Evolutionary conservation across 2,797 vertebrate species (phyloP).

Genomic region (Coendou prehensilis): DNA sequence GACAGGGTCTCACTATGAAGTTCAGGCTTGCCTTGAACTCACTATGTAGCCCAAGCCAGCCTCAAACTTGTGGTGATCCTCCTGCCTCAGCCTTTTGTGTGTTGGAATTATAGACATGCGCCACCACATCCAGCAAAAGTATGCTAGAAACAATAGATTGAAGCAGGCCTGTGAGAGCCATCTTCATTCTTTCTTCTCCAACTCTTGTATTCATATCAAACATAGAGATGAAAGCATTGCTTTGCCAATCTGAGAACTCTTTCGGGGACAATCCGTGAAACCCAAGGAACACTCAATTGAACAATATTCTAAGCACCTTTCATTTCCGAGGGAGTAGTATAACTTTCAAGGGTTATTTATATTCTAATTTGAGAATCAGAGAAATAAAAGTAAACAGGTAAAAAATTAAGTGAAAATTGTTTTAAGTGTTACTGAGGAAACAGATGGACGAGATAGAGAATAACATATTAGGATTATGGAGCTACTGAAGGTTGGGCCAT

Average conservation of each 20-base stretch:
- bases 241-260: neutral
- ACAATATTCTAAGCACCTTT: neutral
- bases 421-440: neutral
- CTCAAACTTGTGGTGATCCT: neutral
- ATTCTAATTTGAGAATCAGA: conserved; percentile 3
- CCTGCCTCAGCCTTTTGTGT: neutral
- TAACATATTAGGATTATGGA: neutral
- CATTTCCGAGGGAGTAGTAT: neutral
- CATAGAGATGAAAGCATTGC: neutral
- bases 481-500: neutral
- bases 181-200: neutral
- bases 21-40: neutral
- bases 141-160: neutral
- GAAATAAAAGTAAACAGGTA: conserved; percentile 20
- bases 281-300: neutral
- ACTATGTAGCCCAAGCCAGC: neutral
- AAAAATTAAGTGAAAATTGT: neutral
- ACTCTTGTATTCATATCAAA: neutral
- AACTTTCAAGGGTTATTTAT: neutral
- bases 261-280: neutral
- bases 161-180: neutral
- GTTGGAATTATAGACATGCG: neutral
- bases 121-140: neutral
- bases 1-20: neutral
- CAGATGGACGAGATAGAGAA: neutral